Base-by-base conservation (phyloP, 2,113 vertebrate genomes). In the Clupea harengus region DNA sequence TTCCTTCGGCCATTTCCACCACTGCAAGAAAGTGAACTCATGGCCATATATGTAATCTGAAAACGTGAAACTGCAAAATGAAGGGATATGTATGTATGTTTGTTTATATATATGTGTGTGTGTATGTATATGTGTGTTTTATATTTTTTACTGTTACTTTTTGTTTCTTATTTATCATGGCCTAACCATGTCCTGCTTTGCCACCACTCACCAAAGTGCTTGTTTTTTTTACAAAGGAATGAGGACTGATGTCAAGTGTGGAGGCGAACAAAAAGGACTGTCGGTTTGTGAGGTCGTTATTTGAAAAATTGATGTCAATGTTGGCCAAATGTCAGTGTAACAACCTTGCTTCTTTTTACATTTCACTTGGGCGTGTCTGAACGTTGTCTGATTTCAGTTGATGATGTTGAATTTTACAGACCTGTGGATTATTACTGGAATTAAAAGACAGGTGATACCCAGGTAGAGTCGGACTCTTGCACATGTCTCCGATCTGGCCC, bases 201-300 rank as follows among this genome's bases (percentile, higher is more conserved):
- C 91, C 94, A 91, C 92, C 92, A 92, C 92, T 95, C 95, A 95
- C 94, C 95, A 90, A 96, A 95, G 95, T 95, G 95, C 95, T 95
- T 91, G 92, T 94, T 94, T 89, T 92, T 94, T 94, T 89, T 92
- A 86, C 87, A 83, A 92, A 92, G 75, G 90, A 93, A 90, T 89
- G 90, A 92, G 52, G 88, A 92, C 49, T 88, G 91, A 92, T 89
- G 87, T 87, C 87, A 85, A 85, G 86, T 91, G 86, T 89, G 88
- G 88, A 25, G 64, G 54, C 57, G 87, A 88, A 67, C 64, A 67
- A 67, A 25, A 86, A 52, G 45, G 84, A 86, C 84, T 80, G 64
- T 86, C 82, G 49, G 39, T 81, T 82, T n/a, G 75, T n/a, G n/a
- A 32, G 28, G 39, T 54, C 49, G 81, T 25, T 89, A 84, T 91